Base-by-base conservation (phyloP, 2,797 vertebrate species). In the Paedocypris micromegethes region DNA sequence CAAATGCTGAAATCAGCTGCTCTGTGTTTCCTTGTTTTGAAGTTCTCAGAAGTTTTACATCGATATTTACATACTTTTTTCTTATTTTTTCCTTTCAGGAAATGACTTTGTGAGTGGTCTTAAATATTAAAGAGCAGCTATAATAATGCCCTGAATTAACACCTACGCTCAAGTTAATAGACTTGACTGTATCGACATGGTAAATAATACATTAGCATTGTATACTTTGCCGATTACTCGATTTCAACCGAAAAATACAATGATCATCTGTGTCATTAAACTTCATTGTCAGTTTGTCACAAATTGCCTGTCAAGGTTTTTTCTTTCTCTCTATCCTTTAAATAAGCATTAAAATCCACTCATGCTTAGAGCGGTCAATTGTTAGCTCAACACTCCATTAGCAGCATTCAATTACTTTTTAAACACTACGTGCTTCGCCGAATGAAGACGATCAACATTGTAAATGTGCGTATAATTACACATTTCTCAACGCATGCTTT, bases 401-500 rank as follows among this genome's bases (percentile, higher is more conserved):
- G 53, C 52, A 55, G 52, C 52, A 40, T 40, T 7, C 5, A 56
- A 63, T 57, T 52, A 44, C 46, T 42, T 48, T 56, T 65, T 46
- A 60, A 60, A 60, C 8, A 62, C 44, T n/a, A 48, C 4, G 45
- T 49, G 66, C 44, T 7, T 38, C 40, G 62, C 9, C 4, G 6
- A 56, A 63, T 49, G 40, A 56, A 62, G 44, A 55, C 0, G 4
- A 55, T 60, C 58, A 61, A 43, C 39, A 55, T 41, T 62, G 45
- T 43, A 57, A 63, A 57, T 56, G 45, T 48, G 9, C 46, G 49
- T 51, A 50, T 57, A 57, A 70, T 70, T 63, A 63, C 59, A 57
- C 53, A 70, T 70, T 70, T 62, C 59, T 50, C 68, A 50, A 44
- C 40, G 51, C 46, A 54, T 70, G 53, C 66, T 68, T 60, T 40